Conservation (phyloP, 2,113 vertebrate genomes). For the Mobula hypostoma region DNA sequence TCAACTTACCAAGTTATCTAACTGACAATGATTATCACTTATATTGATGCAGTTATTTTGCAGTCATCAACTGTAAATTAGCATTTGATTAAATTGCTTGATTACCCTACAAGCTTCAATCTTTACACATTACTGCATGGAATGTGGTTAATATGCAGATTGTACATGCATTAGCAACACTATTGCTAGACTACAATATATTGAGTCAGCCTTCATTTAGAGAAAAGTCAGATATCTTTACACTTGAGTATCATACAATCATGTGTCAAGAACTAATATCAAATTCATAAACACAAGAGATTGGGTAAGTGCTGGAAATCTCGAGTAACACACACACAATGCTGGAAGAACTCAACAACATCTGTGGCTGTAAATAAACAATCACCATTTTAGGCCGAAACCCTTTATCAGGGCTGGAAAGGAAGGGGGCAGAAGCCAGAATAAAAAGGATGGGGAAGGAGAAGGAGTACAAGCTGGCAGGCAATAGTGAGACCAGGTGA, state of each 20-base stretch:
- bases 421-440: too few relatives aligned
- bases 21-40: conserved; percentile 1
- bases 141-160: neutral
- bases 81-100: conserved; percentile 27
- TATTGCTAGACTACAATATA: neutral
- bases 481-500: too few relatives aligned
- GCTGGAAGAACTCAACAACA: too few relatives aligned
- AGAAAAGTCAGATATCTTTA: neutral
- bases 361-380: too few relatives aligned
- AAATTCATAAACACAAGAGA: neutral
- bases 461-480: too few relatives aligned
- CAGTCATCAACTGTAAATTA: conserved; percentile 20
- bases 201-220: neutral
- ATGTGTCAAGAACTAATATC: neutral
- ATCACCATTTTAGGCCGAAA: too few relatives aligned
- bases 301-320: too few relatives aligned
- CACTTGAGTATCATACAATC: neutral
- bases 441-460: too few relatives aligned
- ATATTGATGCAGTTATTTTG: conserved; percentile 27
- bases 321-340: too few relatives aligned
- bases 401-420: too few relatives aligned
- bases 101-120: neutral
- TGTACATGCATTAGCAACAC: neutral
- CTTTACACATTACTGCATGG: neutral
- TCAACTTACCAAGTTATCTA: neutral